Evolutionary conservation across 2,888 invertebrate genomes (phyloP), one percentile per base, ranked within the genome.

Genomic region (Syrista parreyssii): DNA sequence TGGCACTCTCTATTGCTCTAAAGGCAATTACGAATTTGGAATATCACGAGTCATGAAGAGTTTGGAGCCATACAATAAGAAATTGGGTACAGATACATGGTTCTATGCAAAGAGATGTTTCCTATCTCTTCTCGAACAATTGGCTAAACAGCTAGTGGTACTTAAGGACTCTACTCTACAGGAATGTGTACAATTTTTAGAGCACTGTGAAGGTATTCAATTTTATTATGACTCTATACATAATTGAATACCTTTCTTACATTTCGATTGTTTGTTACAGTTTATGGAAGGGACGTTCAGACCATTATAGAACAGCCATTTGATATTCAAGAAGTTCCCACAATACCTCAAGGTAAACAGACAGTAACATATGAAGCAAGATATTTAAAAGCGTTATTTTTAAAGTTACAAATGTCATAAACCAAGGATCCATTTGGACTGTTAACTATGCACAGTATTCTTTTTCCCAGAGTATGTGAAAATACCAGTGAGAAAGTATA

Each of bases 21-120:
- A 99, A 92, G 98, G 98, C 0, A 99, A 99, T 92, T 99, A 98
- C 88, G 99, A 99, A 91, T 99, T 99, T 92, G 99, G 99, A 1
- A 97, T 99, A 86, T 98, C 98, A 0, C 94, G 99, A 81, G 97
- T 99, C 0, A 98, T 99, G 89, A 99, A 99, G 92, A 99, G 99
- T 68, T 92, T 99, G 79, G 98, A 98, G 88, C 98, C 98, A 0
- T 98, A 97, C 87, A 96, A 96, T 89, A 97, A 97, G 91, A 97
- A 99, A 89, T 93, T 99, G 12, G 99, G 99, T 30, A 98, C 98
- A 0, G 99, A 99, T 89, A 99, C 99, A 4, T 99, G 99, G 99
- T 96, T 97, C 90, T 99, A 99, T 90, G 97, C 98, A 1, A 99
- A 99, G 91, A 94, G 99, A 80, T 99, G 98, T 89, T 97, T 99